phyloP scores from a whole-genome alignment of 2,888 invertebrate genomes.

The Lasioglossum figueresi region DNA sequence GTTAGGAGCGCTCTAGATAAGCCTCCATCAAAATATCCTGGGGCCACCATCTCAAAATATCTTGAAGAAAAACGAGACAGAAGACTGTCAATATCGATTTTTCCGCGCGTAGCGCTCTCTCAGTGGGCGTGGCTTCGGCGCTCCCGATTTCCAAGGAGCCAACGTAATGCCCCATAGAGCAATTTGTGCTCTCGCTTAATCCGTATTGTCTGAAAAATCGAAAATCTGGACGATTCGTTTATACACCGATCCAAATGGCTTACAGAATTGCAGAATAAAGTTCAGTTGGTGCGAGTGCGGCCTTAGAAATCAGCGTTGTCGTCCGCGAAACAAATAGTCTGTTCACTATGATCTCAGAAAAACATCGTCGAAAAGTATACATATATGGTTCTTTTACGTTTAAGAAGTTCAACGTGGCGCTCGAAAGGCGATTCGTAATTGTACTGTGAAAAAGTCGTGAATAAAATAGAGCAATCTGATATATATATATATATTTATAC shows the following conservation, averaged over 20 bases:
- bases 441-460: constrained; percentile 51
- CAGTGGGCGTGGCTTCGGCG: not conserved
- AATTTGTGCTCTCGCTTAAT: not conserved
- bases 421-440: constrained; percentile 50
- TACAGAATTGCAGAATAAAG: not conserved
- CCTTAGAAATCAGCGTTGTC: constrained; percentile 17
- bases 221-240: not conserved
- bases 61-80: not conserved
- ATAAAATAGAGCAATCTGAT: constrained; percentile 54
- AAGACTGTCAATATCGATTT: not conserved
- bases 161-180: not conserved
- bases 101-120: not conserved
- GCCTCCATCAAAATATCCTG: too few species aligned
- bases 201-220: not conserved
- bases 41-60: not conserved
- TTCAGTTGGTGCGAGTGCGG: constrained; percentile 1
- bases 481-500: constrained; percentile 22
- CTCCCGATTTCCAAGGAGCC: not conserved
- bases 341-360: not conserved
- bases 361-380: not conserved
- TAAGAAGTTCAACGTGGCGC: constrained; percentile 56
- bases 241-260: not conserved
- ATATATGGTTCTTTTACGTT: not conserved
- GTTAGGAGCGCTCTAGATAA: not conserved
- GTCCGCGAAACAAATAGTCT: constrained; percentile 8